Evolutionary conservation across 2,113 vertebrate genomes (phyloP).

Genomic region (Halcyon malimbica): DNA sequence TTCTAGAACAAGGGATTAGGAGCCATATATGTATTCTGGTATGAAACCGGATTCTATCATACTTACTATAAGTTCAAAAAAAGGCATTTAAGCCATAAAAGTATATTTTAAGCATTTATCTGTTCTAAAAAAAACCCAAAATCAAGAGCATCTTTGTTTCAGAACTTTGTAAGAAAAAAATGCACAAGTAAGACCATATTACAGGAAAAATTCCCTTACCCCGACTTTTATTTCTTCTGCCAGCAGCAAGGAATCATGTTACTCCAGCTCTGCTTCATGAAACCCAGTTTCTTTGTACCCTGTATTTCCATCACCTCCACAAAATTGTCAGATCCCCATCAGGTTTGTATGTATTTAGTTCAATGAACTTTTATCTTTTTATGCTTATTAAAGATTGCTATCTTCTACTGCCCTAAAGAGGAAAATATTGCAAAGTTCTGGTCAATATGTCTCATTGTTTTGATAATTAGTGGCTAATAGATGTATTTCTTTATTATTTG

Average conservation of each 20-base stretch:
- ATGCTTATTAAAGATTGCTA: background rate
- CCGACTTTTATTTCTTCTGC: background rate
- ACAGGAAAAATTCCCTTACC: background rate
- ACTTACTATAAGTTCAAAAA: background rate
- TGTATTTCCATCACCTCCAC: background rate
- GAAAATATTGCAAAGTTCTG: background rate
- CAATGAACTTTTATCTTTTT: background rate
- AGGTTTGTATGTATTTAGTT: background rate
- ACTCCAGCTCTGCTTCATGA: background rate
- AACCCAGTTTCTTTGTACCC: background rate
- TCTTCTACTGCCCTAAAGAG: background rate
- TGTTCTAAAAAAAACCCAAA: background rate
- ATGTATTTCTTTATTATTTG: background rate
- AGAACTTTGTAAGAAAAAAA: background rate
- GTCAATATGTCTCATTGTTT: background rate
- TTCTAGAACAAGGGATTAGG: background rate
- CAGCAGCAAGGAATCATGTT: background rate
- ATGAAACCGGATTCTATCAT: background rate
- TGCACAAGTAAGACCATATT: background rate
- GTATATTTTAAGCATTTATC: background rate
- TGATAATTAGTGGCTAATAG: background rate
- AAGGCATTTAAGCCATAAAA: background rate
- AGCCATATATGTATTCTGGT: background rate
- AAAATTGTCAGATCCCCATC: background rate
- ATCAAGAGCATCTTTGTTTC: background rate